Evolutionary conservation across 2,888 invertebrate genomes (phyloP).

Genomic region (Sarcophaga caerulescens): DNA sequence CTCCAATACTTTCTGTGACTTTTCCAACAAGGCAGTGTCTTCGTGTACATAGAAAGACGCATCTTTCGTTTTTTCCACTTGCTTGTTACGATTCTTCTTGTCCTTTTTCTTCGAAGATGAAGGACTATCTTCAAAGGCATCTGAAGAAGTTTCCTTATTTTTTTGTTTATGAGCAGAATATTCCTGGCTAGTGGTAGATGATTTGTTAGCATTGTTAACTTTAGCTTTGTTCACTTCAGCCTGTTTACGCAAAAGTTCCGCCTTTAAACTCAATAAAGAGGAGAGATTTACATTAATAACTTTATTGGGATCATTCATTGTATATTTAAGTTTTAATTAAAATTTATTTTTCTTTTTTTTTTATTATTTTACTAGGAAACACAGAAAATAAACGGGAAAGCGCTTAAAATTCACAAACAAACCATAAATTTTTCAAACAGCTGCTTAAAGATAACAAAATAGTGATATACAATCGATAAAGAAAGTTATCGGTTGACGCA

Average conservation of each 20-base stretch:
- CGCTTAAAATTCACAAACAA: not conserved
- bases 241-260: conserved; percentile 93
- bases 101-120: conserved; percentile 44
- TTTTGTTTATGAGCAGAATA: conserved; percentile 80
- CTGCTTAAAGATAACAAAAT: conserved; percentile 21
- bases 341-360: not conserved
- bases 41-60: conserved; percentile 77
- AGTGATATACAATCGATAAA: not conserved
- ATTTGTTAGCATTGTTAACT: conserved; percentile 82
- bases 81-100: conserved; percentile 69
- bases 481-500: no score
- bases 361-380: not conserved
- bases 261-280: conserved; percentile 90
- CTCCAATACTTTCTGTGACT: conserved; percentile 80
- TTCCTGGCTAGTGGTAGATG: conserved; percentile 73
- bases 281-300: conserved; percentile 80
- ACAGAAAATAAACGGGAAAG: no score
- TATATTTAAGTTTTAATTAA: not conserved
- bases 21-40: conserved; percentile 78
- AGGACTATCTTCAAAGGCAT: conserved; percentile 2
- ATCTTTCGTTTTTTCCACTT: conserved; percentile 74
- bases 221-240: conserved; percentile 89
- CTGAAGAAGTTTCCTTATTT: not conserved
- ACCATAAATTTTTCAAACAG: conserved; percentile 14
- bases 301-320: conserved; percentile 81